These are phyloP conservation scores for Maccullochella peelii DNA, from an alignment of 2,113 vertebrate genomes.

Conservation along the genomic window DNA sequence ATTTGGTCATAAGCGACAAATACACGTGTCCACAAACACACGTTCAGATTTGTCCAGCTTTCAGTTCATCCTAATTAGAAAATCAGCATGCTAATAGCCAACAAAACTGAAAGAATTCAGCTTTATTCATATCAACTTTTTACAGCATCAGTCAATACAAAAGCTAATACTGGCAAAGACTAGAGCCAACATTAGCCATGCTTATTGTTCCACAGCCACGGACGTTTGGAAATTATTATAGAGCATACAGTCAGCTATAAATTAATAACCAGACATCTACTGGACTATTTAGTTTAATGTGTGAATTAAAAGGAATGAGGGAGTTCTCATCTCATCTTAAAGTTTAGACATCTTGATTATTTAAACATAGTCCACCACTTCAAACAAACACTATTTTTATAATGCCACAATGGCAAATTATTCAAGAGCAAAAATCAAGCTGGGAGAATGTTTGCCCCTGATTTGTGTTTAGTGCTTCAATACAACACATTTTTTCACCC, in stretches of 20 bases:
- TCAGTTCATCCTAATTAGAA: constrained; percentile 50
- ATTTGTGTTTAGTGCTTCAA: constrained; percentile 36
- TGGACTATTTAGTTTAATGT: constrained; percentile 13
- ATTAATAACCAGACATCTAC: constrained; percentile 32
- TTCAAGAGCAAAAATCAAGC: constrained; percentile 42
- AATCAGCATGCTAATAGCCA: constrained; percentile 34
- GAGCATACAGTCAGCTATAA: constrained; percentile 19
- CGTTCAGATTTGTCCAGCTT: constrained; percentile 22
- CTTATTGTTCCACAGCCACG: constrained; percentile 58
- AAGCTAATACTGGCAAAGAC: constrained; percentile 36
- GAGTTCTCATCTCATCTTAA: constrained; percentile 27
- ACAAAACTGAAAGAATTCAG: constrained; percentile 35
- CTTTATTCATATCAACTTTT: constrained; percentile 55
- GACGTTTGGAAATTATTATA: constrained; percentile 43
- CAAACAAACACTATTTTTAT: constrained; percentile 1
- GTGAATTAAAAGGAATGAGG: constrained; percentile 9
- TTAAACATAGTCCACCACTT: constrained; percentile 16
- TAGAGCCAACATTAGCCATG: constrained; percentile 54
- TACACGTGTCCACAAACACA: constrained; percentile 1
- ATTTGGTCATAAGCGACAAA: background rate
- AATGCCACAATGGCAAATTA: constrained; percentile 29
- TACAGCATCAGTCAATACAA: constrained; percentile 39
- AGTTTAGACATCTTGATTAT: constrained; percentile 43
- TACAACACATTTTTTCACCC: constrained; percentile 19
- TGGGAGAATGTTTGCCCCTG: constrained; percentile 10